phyloP scores from a whole-genome alignment of 23 tunicate species.

The Botrylloides violaceus region DNA sequence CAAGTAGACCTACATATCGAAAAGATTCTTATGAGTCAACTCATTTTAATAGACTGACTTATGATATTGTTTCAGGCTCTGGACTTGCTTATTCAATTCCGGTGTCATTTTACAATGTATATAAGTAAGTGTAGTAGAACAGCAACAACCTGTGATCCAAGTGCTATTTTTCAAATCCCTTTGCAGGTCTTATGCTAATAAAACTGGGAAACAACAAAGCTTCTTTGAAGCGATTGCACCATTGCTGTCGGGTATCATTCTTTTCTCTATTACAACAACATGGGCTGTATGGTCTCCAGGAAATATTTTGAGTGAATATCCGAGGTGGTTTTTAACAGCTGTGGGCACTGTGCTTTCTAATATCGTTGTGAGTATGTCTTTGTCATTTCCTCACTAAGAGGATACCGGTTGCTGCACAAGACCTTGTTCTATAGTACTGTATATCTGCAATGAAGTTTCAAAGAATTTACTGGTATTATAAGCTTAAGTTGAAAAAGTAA shows the following conservation, averaged over 20 bases:
- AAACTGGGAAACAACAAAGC: conserved; percentile 40
- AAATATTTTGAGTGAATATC: conserved; percentile 37
- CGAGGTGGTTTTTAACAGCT: conserved; percentile 45
- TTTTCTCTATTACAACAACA: conserved; percentile 19
- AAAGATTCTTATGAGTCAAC: too few relatives aligned
- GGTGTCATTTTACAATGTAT: conserved; percentile 44
- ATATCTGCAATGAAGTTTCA: neutral
- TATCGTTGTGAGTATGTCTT: conserved; percentile 52
- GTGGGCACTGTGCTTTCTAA: conserved; percentile 72
- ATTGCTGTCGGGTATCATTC: conserved; percentile 38
- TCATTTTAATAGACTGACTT: too few relatives aligned
- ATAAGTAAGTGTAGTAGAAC: conserved; percentile 28
- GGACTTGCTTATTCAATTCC: conserved; percentile 35
- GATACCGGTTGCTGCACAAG: too few relatives aligned
- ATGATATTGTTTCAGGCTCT: conserved; percentile 16
- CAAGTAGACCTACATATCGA: too few relatives aligned
- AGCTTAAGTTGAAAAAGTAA: neutral
- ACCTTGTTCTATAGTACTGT: neutral
- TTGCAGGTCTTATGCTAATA: conserved; percentile 35
- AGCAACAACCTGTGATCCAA: too few relatives aligned
- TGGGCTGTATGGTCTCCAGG: conserved; percentile 58
- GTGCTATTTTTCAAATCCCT: neutral
- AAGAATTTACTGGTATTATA: conserved; percentile 2
- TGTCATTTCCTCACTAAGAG: neutral
- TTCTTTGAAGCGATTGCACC: conserved; percentile 60